These are phyloP conservation scores for Torymus auratus DNA, from an alignment of 2,888 invertebrate genomes.

Conservation along the genomic window DNA sequence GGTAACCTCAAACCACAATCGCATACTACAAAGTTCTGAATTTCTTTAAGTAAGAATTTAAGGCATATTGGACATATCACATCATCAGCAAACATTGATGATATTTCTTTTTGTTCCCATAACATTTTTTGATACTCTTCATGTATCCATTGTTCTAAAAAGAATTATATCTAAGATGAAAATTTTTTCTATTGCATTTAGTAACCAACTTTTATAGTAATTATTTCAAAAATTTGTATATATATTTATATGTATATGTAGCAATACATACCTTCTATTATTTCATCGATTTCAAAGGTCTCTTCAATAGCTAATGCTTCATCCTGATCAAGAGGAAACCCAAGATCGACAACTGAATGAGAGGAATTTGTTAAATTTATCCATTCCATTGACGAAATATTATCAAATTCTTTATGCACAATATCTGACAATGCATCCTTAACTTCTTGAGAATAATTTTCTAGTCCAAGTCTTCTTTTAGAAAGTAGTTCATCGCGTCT, in stretches of 20 bases:
- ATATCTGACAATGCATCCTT: constrained; percentile 67
- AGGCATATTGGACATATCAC: constrained; percentile 76
- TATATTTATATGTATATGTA: too few species aligned
- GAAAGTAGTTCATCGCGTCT: constrained; percentile 69
- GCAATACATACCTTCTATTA: constrained; percentile 44
- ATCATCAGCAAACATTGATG: constrained; percentile 62
- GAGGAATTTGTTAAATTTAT: constrained; percentile 14
- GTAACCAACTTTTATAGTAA: too few species aligned
- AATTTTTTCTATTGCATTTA: not conserved
- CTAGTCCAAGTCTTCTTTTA: constrained; percentile 64
- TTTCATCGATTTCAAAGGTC: constrained; percentile 52
- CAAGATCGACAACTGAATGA: not conserved
- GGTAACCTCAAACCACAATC: constrained; percentile 68
- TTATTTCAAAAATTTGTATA: too few species aligned
- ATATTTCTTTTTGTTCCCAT: constrained; percentile 68
- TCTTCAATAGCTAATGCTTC: constrained; percentile 42
- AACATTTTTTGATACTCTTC: constrained; percentile 71
- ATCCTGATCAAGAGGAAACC: constrained; percentile 42
- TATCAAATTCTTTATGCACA: constrained; percentile 68
- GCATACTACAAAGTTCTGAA: constrained; percentile 65
- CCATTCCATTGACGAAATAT: constrained; percentile 61
- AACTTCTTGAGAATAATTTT: constrained; percentile 58
- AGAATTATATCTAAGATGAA: not conserved
- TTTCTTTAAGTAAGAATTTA: constrained; percentile 64
- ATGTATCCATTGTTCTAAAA: constrained; percentile 71